phyloP scores from a whole-genome alignment of 1,140 invertebrate species.

The Achroia grisella region DNA sequence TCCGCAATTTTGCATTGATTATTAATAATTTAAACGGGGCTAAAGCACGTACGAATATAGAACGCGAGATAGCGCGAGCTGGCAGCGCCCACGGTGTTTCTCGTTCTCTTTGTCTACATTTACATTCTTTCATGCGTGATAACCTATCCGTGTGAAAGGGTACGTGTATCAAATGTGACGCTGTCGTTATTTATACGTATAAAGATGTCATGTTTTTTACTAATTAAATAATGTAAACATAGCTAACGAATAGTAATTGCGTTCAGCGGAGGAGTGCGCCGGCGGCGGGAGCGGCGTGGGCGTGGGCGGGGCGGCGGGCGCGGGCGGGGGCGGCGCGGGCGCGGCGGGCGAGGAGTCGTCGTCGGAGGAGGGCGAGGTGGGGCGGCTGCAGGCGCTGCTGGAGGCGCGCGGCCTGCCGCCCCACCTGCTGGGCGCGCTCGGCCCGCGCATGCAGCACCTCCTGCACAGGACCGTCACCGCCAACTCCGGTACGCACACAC shows the following conservation, averaged over 20 bases:
- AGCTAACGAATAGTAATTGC: not conserved
- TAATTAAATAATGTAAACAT: too few relatives aligned
- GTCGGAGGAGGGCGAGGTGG: constrained; percentile 91
- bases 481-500: constrained; percentile 77
- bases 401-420: constrained; percentile 96
- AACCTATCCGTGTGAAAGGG: too few relatives aligned
- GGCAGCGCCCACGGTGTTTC: too few relatives aligned
- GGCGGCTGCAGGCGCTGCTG: constrained; percentile 89
- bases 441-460: constrained; percentile 97
- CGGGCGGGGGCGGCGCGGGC: constrained; percentile 19
- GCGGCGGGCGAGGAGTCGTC: constrained; percentile 76
- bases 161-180: too few relatives aligned
- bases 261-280: constrained; percentile 43
- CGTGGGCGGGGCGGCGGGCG: constrained; percentile 15
- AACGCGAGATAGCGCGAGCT: too few relatives aligned
- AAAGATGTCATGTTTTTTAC: too few relatives aligned
- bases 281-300: constrained; percentile 23
- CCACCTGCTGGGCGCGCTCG: constrained; percentile 95
- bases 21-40: too few relatives aligned
- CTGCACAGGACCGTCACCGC: constrained; percentile 94
- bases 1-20: too few relatives aligned
- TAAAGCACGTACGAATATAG: too few relatives aligned
- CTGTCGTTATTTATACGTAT: too few relatives aligned
- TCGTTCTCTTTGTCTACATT: too few relatives aligned
- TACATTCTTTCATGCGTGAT: too few relatives aligned